These are phyloP conservation scores for Megalops atlanticus DNA, from an alignment of 2,113 vertebrate species.

Conservation along the genomic window DNA sequence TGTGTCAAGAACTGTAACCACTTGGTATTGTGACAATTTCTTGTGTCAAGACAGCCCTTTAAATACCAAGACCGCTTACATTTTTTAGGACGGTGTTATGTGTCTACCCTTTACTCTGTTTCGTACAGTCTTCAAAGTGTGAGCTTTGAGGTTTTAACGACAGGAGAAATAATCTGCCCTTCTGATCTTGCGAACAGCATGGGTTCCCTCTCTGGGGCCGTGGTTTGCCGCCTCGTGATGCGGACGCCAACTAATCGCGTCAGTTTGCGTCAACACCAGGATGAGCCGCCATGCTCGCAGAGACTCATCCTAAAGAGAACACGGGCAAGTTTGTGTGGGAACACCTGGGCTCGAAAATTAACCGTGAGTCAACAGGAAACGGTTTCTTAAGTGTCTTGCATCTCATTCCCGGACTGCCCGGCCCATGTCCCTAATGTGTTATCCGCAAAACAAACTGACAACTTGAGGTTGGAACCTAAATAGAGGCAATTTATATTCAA, in stretches of 20 bases:
- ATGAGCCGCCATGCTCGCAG: background rate
- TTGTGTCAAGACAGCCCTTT: background rate
- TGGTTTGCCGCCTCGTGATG: background rate
- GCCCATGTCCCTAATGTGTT: background rate
- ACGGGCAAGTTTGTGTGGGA: constrained; percentile 4
- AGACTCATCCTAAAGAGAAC: background rate
- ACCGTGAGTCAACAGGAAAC: constrained; percentile 7
- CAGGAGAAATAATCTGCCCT: background rate
- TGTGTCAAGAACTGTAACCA: no score
- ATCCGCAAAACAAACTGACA: background rate
- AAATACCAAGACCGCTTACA: background rate
- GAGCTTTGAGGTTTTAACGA: background rate
- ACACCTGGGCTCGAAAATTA: constrained; percentile 10
- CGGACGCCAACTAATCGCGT: background rate
- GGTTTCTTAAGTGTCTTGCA: background rate
- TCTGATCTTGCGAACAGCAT: background rate
- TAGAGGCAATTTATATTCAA: background rate
- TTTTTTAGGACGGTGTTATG: background rate
- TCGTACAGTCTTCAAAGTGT: background rate
- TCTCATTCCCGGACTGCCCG: no score
- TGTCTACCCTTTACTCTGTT: background rate
- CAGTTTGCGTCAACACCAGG: background rate
- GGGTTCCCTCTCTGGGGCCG: no score
- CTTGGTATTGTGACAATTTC: background rate
- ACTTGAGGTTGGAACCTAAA: background rate